Evolutionary conservation across 1,140 invertebrate species (phyloP), one percentile per base, ranked within the genome.

Genomic region (Dolichoris vasculosae): DNA sequence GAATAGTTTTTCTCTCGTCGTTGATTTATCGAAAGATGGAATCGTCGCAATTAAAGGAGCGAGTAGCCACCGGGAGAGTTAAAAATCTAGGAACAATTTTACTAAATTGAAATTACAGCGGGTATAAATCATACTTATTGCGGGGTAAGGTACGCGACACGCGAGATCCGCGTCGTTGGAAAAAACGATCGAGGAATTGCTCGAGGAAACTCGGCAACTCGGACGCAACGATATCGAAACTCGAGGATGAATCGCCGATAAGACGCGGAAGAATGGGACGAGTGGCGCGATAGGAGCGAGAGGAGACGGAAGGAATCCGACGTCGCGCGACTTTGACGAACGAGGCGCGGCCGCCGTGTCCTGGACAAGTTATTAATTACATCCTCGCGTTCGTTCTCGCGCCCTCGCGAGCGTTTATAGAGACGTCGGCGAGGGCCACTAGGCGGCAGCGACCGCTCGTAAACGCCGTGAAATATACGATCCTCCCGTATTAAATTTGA

Each of bases 401-500:
- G 4, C n/a, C 23, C 30, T n/a, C 0, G 17, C 32, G 48, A 15
- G 17, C 51, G 43, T 40, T 75, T 75, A 75, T 76, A 67, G 51
- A 64, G 82, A 71, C 64, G 51, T 79, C 77, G 23, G 55, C 9
- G 55, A 59, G 55, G 23, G 55, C 23, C 51, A 59, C 51, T 79
- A 51, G 26, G 71, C 71, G 32, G 46, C 17, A 35, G 35, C 8
- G 11, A 17, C 15, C 64, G 67, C 80, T 71, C 73, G 73, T 83
- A 83, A 83, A 83, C 63, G 76, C 63, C 48, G 46, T 79, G 76
- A 79, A 77, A 83, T 83, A 83, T 83, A 83, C 73, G 78, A 80
- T 63, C 51, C 38, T 71, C 78, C 40, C 77, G 55, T 85, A 85
- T 85, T 64, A 85, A 80, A 85, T 81, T 85, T 71, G 69, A 80